Evolutionary conservation across 1,140 invertebrate species (phyloP).

Genomic region (Euwallacea fornicatus): DNA sequence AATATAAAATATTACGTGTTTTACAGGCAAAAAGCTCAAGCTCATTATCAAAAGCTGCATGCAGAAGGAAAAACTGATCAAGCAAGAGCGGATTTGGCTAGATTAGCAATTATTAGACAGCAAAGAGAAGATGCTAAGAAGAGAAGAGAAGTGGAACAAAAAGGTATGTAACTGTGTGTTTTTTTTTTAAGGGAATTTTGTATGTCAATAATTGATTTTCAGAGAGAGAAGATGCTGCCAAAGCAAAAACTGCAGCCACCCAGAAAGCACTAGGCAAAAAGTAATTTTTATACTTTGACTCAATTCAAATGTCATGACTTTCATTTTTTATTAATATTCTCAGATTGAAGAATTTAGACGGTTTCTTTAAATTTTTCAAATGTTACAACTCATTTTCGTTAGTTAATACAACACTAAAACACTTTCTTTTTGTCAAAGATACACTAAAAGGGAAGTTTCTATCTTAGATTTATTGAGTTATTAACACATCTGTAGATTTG

Average conservation of each 20-base stretch:
- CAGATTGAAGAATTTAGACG: too few relatives aligned
- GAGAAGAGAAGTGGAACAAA: slow-evolving; percentile 83
- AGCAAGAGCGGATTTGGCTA: slow-evolving; percentile 89
- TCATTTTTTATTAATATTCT: too few relatives aligned
- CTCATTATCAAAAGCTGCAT: slow-evolving; percentile 89
- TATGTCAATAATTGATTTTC: slow-evolving; percentile 29
- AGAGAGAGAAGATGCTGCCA: slow-evolving; percentile 51
- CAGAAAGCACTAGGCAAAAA: slow-evolving; percentile 53
- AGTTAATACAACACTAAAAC: too few relatives aligned
- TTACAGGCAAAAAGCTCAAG: slow-evolving; percentile 71
- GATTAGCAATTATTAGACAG: slow-evolving; percentile 87
- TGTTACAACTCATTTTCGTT: too few relatives aligned
- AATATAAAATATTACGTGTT: too few relatives aligned
- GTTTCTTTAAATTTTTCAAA: too few relatives aligned
- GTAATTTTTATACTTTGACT: slow-evolving; percentile 27
- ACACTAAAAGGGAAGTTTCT: too few relatives aligned
- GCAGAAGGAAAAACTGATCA: slow-evolving; percentile 94
- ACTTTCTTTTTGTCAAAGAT: too few relatives aligned
- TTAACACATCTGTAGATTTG: too few relatives aligned
- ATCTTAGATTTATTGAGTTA: too few relatives aligned
- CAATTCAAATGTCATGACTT: too few relatives aligned
- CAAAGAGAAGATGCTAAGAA: slow-evolving; percentile 92
- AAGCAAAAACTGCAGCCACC: slow-evolving; percentile 50
- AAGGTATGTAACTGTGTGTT: slow-evolving; percentile 58
- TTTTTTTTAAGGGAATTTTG: slow-evolving; percentile 3